These are phyloP conservation scores for Apteryx owenii DNA, from an alignment of 2,113 vertebrate genomes.

Conservation along the genomic window DNA sequence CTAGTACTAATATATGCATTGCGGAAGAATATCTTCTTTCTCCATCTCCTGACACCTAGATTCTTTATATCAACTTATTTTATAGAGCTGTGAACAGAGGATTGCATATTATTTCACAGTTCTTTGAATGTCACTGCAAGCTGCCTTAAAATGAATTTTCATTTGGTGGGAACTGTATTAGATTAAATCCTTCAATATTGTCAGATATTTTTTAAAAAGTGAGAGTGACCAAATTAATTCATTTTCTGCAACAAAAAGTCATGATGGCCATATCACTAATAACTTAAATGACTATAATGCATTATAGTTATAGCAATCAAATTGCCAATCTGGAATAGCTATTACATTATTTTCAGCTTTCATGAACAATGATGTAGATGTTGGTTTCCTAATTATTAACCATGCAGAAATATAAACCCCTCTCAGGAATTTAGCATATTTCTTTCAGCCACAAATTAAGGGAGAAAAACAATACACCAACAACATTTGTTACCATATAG, in stretches of 20 bases:
- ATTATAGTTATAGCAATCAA: conserved; percentile 16
- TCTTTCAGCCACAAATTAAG: background rate
- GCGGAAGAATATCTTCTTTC: background rate
- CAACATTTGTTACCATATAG: background rate
- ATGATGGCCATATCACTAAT: conserved; percentile 7
- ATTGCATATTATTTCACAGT: background rate
- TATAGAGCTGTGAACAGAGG: background rate
- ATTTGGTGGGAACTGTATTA: background rate
- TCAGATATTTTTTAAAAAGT: background rate
- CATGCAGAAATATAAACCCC: background rate
- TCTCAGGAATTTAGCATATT: background rate
- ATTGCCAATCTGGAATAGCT: conserved; percentile 13
- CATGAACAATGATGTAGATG: conserved; percentile 1
- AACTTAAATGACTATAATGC: background rate
- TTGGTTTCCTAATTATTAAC: background rate
- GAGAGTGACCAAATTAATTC: background rate
- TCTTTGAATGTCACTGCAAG: background rate
- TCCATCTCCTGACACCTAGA: background rate
- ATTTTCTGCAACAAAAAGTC: background rate
- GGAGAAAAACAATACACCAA: background rate
- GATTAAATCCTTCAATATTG: background rate
- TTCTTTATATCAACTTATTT: background rate
- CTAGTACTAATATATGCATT: background rate
- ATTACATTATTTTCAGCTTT: conserved; percentile 18
- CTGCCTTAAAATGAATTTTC: background rate